A percentile compares a stretch with the other conserved stretches of the same genome.
Evolutionary conservation across 2,113 vertebrate species (phyloP).

Genomic region (Heteronetta atricapilla): DNA sequence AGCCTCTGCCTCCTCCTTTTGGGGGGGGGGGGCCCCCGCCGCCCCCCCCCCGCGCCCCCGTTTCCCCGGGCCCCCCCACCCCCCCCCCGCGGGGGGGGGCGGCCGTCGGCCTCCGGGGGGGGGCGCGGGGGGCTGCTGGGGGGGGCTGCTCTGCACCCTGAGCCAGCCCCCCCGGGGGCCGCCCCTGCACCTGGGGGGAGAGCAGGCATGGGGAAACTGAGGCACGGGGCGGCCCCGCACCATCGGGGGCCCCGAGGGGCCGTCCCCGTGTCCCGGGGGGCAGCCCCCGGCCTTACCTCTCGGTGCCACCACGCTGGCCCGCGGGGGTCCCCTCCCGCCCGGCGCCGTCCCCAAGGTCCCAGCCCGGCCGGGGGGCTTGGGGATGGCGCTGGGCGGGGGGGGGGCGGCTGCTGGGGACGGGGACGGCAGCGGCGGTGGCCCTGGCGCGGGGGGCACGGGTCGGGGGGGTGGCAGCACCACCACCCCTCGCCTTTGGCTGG

Average conservation of each 20-base stretch:
- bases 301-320: neutral
- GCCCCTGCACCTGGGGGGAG: neutral
- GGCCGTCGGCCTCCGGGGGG: neutral
- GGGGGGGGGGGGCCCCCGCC: neutral
- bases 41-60: neutral
- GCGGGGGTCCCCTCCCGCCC: neutral
- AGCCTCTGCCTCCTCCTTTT: neutral
- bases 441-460: slow-evolving; percentile 10
- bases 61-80: neutral
- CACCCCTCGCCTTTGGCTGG: neutral
- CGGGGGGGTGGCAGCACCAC: neutral
- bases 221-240: fast-evolving
- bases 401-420: neutral
- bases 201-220: neutral
- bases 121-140: neutral
- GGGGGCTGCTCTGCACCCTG: neutral
- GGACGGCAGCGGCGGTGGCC: neutral
- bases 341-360: neutral
- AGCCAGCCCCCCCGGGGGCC: neutral
- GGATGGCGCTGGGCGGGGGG: neutral
- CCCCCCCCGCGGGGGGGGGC: neutral
- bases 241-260: fast-evolving
- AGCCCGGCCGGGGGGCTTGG: slow-evolving; percentile 17
- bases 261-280: neutral
- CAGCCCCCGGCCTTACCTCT: slow-evolving; percentile 53